Evolutionary conservation across 2,113 vertebrate genomes (phyloP), one percentile per base, ranked within the genome.

Genomic region (Cololabis saira): DNA sequence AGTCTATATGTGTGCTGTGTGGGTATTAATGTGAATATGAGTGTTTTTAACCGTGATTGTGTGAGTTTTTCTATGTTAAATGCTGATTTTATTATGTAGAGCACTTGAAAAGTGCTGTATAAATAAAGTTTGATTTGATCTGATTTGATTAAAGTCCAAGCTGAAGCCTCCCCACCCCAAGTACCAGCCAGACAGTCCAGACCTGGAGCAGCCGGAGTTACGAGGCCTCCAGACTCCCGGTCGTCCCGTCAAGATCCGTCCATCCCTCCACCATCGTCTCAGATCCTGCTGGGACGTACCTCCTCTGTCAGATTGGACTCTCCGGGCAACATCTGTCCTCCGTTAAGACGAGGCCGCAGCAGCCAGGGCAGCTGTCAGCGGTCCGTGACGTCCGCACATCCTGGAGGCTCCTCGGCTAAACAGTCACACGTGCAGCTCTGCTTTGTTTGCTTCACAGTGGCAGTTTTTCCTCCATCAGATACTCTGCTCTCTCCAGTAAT

Each of bases 321-420:
- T 22, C 43, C 49, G 30, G 12, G 47, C 53, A 62, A 47, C 71
- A 75, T 84, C 55, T 76, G 71, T 68, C 18, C 51, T 17, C 53
- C 10, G n/a, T 68, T 84, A 64, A 18, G 6, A n/a, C n/a, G n/a
- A 27, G 13, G 16, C 12, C 17, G 56, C 4, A 7, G 55, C 60
- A 51, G 55, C 64, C 56, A 57, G 43, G 4, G 19, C 4, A 7
- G 55, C 60, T 55, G 55, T 64, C 56, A 57, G 43, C 5, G 27
- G 50, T 27, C 51, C 18, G 16, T 53, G 61, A 71, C 18, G 27
- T 59, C 56, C 44, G 30, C 57, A 40, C 60, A 44, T 74, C 49
- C 66, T 63, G 42, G 49, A 22, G 33, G 3, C n/a, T 11, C 27
- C 27, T 22, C 59, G 16, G 2, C 52, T 63, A 63, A 63, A 33